phyloP scores from a whole-genome alignment of 2,888 invertebrate genomes.

The Chouioia cunea region DNA sequence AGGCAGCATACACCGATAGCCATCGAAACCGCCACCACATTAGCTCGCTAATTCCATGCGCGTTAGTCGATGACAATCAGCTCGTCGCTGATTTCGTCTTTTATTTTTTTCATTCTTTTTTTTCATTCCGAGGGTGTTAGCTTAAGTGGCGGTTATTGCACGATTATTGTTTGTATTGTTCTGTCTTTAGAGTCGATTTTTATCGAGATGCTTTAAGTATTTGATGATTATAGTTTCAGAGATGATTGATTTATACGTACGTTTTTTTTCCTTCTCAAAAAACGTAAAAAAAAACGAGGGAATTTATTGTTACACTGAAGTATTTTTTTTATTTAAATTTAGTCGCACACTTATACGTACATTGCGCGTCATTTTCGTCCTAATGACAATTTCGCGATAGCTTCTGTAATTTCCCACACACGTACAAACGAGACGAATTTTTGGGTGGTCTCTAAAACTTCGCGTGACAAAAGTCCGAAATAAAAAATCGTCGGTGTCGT shows the following conservation, averaged over 20 bases:
- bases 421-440: too few species aligned
- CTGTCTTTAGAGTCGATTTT: neutral
- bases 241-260: slow-evolving; percentile 1
- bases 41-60: slow-evolving; percentile 55
- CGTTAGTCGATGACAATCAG: neutral
- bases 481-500: too few species aligned
- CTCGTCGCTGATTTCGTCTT: neutral
- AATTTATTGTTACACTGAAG: too few species aligned
- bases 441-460: too few species aligned
- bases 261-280: neutral
- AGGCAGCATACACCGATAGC: slow-evolving; percentile 56
- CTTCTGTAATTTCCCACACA: too few species aligned
- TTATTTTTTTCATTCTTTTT: neutral
- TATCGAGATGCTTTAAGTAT: neutral
- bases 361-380: too few species aligned
- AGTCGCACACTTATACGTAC: too few species aligned
- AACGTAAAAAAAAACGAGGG: too few species aligned
- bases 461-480: too few species aligned
- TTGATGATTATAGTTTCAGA: slow-evolving; percentile 35
- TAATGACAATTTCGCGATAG: too few species aligned
- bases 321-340: too few species aligned
- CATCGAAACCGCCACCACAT: slow-evolving; percentile 54
- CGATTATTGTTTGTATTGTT: neutral
- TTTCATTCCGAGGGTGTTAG: neutral
- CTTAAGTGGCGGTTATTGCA: neutral